phyloP scores from a whole-genome alignment of 2,113 vertebrate genomes.

The Struthio camelus region DNA sequence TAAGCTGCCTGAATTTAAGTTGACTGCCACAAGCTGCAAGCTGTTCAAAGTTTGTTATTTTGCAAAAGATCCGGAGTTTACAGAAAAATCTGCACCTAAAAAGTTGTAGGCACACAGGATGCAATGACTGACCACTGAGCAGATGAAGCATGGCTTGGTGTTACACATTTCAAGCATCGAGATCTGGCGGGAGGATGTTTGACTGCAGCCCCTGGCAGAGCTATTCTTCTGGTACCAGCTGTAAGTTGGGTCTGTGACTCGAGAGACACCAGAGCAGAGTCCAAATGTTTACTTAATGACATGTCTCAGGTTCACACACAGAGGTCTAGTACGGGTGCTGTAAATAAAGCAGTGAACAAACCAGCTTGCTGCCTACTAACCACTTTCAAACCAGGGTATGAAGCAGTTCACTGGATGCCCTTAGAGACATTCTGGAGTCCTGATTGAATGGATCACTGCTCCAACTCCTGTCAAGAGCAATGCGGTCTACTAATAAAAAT shows the following conservation, averaged over 20 bases:
- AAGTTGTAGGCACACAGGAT: rapidly evolving
- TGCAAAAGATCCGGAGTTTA: background rate
- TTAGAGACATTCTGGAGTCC: background rate
- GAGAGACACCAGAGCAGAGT: background rate
- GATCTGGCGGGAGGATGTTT: background rate
- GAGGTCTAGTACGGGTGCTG: background rate
- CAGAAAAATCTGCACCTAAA: background rate
- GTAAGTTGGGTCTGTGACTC: rapidly evolving
- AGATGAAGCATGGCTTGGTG: background rate
- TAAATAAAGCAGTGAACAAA: background rate
- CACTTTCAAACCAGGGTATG: background rate
- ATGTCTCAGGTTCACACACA: background rate
- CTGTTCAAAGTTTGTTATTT: background rate
- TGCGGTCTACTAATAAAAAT: background rate
- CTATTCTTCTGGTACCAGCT: background rate
- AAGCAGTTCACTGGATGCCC: background rate
- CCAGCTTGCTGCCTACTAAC: rapidly evolving
- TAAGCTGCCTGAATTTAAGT: background rate
- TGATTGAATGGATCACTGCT: background rate
- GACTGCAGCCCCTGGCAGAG: rapidly evolving
- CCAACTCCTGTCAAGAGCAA: background rate
- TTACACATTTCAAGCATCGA: rapidly evolving
- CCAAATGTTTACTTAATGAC: background rate
- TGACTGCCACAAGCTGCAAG: background rate
- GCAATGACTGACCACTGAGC: rapidly evolving